A percentile compares a stretch with the other conserved stretches of the same genome.
These are phyloP conservation scores for Rhimphoctona megacephalus DNA, from an alignment of 2,888 invertebrate genomes.

Conservation along the genomic window DNA sequence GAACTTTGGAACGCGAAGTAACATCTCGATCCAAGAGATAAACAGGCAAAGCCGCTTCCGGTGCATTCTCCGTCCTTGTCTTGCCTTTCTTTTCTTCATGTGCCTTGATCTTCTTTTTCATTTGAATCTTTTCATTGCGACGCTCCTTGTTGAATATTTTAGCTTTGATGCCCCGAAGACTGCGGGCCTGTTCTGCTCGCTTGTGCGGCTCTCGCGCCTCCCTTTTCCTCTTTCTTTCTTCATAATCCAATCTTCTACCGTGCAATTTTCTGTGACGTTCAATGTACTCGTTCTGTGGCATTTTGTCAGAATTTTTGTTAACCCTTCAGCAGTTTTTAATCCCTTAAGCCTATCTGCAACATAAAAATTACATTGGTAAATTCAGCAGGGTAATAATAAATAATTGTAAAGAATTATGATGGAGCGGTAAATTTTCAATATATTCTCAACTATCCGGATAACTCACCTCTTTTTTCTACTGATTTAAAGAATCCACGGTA, in stretches of 20 bases:
- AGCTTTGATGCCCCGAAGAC: slow-evolving; percentile 97
- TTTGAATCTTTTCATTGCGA: slow-evolving; percentile 99
- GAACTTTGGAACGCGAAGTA: slow-evolving; percentile 96
- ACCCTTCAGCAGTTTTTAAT: neutral
- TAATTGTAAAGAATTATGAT: neutral
- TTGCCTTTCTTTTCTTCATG: slow-evolving; percentile 98
- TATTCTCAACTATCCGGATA: slow-evolving; percentile 20
- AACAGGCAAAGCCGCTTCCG: slow-evolving; percentile 97
- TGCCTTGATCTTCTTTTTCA: slow-evolving; percentile 99
- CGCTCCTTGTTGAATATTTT: slow-evolving; percentile 99
- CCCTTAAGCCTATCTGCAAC: slow-evolving; percentile 49
- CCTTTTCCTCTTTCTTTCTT: slow-evolving; percentile 97
- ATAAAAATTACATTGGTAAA: slow-evolving; percentile 42
- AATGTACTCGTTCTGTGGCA: slow-evolving; percentile 99
- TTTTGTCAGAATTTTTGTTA: slow-evolving; percentile 83
- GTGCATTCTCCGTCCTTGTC: slow-evolving; percentile 92
- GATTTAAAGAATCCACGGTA: neutral
- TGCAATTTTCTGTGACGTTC: slow-evolving; percentile 98
- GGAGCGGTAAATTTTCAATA: slow-evolving; percentile 26
- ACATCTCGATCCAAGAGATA: slow-evolving; percentile 99
- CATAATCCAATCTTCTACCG: slow-evolving; percentile 98
- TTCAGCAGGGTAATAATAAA: slow-evolving; percentile 13
- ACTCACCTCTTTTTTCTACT: slow-evolving; percentile 60
- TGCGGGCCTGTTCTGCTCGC: slow-evolving; percentile 95
- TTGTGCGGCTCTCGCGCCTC: slow-evolving; percentile 98